Conservation (phyloP, 2,113 vertebrate species). For the Triplophysa dalaica region DNA sequence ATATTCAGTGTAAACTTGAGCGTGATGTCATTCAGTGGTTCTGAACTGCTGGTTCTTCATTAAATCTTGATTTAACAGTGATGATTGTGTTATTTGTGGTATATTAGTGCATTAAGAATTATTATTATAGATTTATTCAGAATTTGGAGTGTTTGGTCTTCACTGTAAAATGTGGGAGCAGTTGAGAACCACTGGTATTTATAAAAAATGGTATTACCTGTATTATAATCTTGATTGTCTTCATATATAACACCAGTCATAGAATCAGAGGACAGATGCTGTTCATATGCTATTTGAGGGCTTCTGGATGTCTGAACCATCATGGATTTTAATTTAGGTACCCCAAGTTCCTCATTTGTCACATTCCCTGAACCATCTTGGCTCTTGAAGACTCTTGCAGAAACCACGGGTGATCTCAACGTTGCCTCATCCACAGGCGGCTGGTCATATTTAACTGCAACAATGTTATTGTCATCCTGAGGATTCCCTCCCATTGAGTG, state of each 20-base stretch:
- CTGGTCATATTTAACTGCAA: constrained; percentile 34
- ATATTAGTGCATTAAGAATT: no score
- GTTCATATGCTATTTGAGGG: constrained; percentile 32
- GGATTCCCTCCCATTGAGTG: constrained; percentile 39
- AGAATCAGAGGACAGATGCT: constrained; percentile 27
- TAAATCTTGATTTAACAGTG: no score
- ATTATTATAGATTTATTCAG: no score
- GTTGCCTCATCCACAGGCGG: constrained; percentile 21
- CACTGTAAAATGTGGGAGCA: background rate
- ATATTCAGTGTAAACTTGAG: no score
- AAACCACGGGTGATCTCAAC: constrained; percentile 36
- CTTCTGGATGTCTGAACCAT: constrained; percentile 8
- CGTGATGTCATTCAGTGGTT: background rate
- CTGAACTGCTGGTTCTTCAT: background rate
- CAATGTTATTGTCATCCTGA: constrained; percentile 31
- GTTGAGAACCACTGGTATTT: constrained; percentile 2
- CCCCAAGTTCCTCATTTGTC: constrained; percentile 18
- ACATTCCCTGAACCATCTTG: constrained; percentile 19
- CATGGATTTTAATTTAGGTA: constrained; percentile 4
- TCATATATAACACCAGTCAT: constrained; percentile 20
- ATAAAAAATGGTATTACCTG: constrained; percentile 2
- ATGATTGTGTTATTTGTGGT: no score
- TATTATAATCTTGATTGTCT: constrained; percentile 19
- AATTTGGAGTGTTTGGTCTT: background rate
- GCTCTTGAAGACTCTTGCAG: constrained; percentile 10